Evolutionary conservation across 2,113 vertebrate genomes (phyloP), one percentile per base, ranked within the genome.

Genomic region (Aramus guarauna): DNA sequence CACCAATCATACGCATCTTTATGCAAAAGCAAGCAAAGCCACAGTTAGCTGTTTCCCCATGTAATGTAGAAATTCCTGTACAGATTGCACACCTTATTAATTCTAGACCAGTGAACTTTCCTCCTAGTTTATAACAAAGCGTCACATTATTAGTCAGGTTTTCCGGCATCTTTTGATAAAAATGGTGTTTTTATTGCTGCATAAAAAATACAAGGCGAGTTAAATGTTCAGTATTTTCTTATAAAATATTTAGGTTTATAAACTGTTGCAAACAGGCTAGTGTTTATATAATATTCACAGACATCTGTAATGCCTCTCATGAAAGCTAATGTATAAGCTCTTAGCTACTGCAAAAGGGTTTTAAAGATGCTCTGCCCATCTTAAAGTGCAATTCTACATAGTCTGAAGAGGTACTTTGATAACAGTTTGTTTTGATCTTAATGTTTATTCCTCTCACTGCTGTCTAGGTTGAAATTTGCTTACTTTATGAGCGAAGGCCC

Each of bases 231-330:
- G 86, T 91, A 94, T 94, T 96, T 96, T 95, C 96, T 97, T 94
- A 98, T 97, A 95, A 98, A 98, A 97, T 97, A 97, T 97, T 98
- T 94, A 98, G 73, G 83, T 94, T 94, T 95, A 94, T 96, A 96
- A 97, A 97, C 95, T 93, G 97, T 96, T 96, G 95, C 95, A 96
- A 96, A 96, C 81, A 90, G 92, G 81, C 90, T 82, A 62, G 48
- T 81, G 88, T 97, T 97, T 97, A 96, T 96, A 96, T 79, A 97
- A 97, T 94, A 97, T 96, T 94, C 96, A 95, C 78, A 97, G 95
- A 96, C 96, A 96, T 96, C 95, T 94, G 84, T 90, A 97, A 97
- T 86, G 75, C 93, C 93, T 97, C 90, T 96, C 92, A 90, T 92
- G 95, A 96, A 97, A 97, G 95, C 77, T 91, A 96, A 97, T 96